These are phyloP conservation scores for Antrozous pallidus DNA, from an alignment of 2,797 vertebrate genomes.

Conservation along the genomic window DNA sequence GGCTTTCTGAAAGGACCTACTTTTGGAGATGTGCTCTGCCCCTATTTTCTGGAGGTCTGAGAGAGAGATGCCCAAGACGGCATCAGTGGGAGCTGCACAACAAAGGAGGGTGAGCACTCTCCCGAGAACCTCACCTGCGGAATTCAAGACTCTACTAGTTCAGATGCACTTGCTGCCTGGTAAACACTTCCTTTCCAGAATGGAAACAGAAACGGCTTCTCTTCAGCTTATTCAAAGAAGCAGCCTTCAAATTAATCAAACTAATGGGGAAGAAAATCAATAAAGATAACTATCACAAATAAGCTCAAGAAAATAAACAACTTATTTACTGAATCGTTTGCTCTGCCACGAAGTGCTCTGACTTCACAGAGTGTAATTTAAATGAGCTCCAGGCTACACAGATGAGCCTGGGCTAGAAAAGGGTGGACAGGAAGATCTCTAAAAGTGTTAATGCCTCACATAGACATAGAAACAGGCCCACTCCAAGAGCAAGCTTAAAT, in stretches of 20 bases:
- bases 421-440: background rate
- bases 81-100: background rate
- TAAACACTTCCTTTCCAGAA: background rate
- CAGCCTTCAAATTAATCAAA: slow-evolving; percentile 49
- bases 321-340: slow-evolving; percentile 36
- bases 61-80: background rate
- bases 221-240: slow-evolving; percentile 22
- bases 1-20: background rate
- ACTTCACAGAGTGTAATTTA: slow-evolving; percentile 37
- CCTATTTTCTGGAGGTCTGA: background rate
- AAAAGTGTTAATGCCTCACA: background rate
- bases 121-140: background rate
- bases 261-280: slow-evolving; percentile 55
- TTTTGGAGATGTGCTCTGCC: background rate
- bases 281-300: slow-evolving; percentile 65
- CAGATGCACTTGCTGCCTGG: background rate
- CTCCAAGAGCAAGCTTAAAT: background rate
- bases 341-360: background rate
- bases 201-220: background rate
- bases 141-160: background rate
- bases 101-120: background rate
- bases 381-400: background rate
- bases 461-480: no score
- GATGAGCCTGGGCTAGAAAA: background rate
- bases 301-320: slow-evolving; percentile 62